Evolutionary conservation across 2,888 invertebrate species (phyloP).

Genomic region (Erebia epiphron): DNA sequence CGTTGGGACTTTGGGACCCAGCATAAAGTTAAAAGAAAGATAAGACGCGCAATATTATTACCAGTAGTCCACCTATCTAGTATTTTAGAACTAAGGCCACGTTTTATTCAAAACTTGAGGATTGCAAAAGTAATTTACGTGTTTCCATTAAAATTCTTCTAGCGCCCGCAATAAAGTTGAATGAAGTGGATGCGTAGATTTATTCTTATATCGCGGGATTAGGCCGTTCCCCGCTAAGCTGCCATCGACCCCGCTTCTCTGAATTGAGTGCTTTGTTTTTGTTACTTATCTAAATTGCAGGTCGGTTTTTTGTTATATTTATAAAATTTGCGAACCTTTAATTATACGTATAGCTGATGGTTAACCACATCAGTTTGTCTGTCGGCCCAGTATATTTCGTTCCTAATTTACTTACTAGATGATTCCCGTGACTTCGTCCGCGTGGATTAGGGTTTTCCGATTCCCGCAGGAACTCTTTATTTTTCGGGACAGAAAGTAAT

Average conservation of each 20-base stretch:
- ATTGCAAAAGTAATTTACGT: conserved; percentile 16
- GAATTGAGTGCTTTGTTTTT: conserved; percentile 62
- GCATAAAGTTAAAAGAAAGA: neutral
- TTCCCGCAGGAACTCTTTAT: too few species aligned
- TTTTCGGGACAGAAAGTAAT: too few species aligned
- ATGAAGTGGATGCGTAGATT: conserved; percentile 50
- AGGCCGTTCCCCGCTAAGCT: conserved; percentile 53
- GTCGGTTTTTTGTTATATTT: conserved; percentile 1
- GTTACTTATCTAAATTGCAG: conserved; percentile 41
- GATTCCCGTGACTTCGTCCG: too few species aligned
- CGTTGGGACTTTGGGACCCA: neutral
- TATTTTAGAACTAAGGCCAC: neutral
- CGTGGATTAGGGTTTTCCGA: too few species aligned
- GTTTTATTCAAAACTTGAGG: conserved; percentile 17
- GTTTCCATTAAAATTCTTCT: conserved; percentile 26
- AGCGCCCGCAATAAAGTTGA: conserved; percentile 24
- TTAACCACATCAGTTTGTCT: too few species aligned
- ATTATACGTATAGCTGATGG: too few species aligned
- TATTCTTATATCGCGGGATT: conserved; percentile 58
- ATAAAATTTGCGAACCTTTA: neutral
- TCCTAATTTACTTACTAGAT: too few species aligned
- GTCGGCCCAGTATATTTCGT: too few species aligned
- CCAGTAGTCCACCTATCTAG: neutral
- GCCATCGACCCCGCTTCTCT: conserved; percentile 47
- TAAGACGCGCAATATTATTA: neutral